phyloP scores from a whole-genome alignment of 1,140 invertebrate genomes.

The Atta colombica region DNA sequence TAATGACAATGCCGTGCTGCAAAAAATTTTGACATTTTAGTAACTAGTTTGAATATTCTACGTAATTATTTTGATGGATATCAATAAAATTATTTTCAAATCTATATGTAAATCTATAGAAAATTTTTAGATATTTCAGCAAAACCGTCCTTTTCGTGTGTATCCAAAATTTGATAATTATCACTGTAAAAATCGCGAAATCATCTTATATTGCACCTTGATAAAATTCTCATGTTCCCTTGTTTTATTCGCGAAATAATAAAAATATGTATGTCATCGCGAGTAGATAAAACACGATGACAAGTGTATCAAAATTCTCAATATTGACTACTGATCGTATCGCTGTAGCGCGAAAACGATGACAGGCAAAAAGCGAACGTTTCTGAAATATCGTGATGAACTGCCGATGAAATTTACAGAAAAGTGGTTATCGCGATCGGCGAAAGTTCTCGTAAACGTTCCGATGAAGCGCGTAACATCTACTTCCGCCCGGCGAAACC shows the following conservation, averaged over 20 bases:
- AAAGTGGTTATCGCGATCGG: constrained; percentile 34
- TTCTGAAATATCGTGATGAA: constrained; percentile 51
- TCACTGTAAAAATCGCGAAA: background rate
- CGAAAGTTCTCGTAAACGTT: constrained; percentile 21
- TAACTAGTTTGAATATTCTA: too few relatives aligned
- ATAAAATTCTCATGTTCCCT: constrained; percentile 3
- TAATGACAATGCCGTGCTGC: too few relatives aligned
- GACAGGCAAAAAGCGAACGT: background rate
- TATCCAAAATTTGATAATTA: background rate
- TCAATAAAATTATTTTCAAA: too few relatives aligned
- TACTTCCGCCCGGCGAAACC: constrained; percentile 21
- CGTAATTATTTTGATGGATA: too few relatives aligned
- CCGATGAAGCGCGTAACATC: constrained; percentile 41
- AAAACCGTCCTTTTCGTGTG: too few relatives aligned
- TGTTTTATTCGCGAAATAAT: constrained; percentile 5
- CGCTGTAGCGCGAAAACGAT: constrained; percentile 4
- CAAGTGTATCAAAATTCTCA: constrained; percentile 31
- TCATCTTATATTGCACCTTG: background rate
- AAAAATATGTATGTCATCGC: background rate
- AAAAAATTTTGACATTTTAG: too few relatives aligned
- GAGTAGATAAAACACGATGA: constrained; percentile 24
- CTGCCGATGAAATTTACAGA: constrained; percentile 51
- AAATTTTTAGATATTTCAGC: too few relatives aligned
- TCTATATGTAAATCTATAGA: too few relatives aligned
- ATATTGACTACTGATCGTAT: constrained; percentile 15